A percentile compares a stretch with the other conserved stretches of the same genome.
phyloP scores from a whole-genome alignment of 1,140 invertebrate species.

The Bombus cullumanus region DNA sequence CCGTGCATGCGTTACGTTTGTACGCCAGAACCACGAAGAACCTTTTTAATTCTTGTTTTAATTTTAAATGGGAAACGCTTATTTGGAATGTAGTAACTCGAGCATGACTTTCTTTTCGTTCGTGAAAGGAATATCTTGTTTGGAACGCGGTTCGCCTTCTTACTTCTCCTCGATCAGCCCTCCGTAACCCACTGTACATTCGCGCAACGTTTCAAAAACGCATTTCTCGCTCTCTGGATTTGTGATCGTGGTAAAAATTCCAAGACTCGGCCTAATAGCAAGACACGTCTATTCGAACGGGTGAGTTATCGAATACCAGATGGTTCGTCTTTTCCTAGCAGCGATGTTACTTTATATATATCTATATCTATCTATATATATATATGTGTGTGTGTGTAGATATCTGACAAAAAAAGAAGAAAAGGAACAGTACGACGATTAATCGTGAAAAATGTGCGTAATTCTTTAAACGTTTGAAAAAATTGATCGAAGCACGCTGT shows the following conservation, averaged over 20 bases:
- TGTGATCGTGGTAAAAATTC: neutral
- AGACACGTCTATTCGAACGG: neutral
- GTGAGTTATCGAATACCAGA: neutral
- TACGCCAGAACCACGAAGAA: conserved; percentile 12
- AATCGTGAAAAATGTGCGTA: no score
- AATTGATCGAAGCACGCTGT: no score
- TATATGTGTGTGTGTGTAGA: no score
- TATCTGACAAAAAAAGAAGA: no score
- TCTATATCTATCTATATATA: accelerated
- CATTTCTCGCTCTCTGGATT: no score
- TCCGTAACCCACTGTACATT: neutral
- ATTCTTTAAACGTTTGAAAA: no score
- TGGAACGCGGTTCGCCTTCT: neutral
- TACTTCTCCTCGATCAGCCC: neutral
- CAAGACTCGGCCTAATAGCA: conserved; percentile 11
- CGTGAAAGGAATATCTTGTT: conserved; percentile 31
- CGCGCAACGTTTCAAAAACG: neutral
- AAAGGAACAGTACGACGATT: no score
- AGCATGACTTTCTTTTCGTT: conserved; percentile 12
- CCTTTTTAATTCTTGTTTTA: conserved; percentile 15
- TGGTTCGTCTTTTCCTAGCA: neutral
- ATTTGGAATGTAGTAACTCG: neutral
- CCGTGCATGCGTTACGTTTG: conserved; percentile 14
- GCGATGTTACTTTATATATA: neutral
- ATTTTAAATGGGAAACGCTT: conserved; percentile 47